Evolutionary conservation across 1,140 invertebrate genomes (phyloP), one percentile per base, ranked within the genome.

Genomic region (Zaprionus inermis): DNA sequence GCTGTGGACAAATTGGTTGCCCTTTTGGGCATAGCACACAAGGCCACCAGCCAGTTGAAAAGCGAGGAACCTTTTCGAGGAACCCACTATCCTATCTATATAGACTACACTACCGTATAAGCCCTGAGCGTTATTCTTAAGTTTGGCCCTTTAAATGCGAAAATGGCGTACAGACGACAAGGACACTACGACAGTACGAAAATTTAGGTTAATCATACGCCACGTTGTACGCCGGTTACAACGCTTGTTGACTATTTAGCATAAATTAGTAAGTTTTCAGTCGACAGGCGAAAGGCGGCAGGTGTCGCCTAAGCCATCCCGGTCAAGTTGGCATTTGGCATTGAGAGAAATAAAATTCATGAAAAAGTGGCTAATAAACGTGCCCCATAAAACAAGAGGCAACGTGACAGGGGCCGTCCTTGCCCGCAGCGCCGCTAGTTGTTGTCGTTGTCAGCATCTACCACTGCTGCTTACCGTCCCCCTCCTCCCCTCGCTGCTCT

Each of bases 191-290:
- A 55, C 36, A 41, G 38, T 60, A 51, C 41, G 52, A 84, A 78
- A 64, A 78, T 79, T 89, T 78, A 76, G 80, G 84, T 89, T 88
- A 84, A 84, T 89, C 84, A 89, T 84, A 89, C 84, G 84, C 84
- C 77, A 67, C 78, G 78, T 79, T 44, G 68, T 75, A 63, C 57
- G 71, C 49, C 65, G 63, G 38, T 16, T 41, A 60, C 58, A 54
- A 54, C 65, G 44, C 44, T 61, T 61, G 51, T 51, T 57, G 73
- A 75, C 61, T 89, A 69, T 81, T 88, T 88, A 80, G 84, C 84
- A 88, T 88, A 88, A 88, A 88, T 88, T 89, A 89, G 84, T 88
- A 84, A 76, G 80, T 89, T 89, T 80, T 78, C 69, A 69, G 55
- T 74, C 70, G 64, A 41, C 22, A 20, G 30, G 52, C 24, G 20